These are phyloP conservation scores for Isotomurus palustris DNA, from an alignment of 2,888 invertebrate genomes.

Conservation along the genomic window DNA sequence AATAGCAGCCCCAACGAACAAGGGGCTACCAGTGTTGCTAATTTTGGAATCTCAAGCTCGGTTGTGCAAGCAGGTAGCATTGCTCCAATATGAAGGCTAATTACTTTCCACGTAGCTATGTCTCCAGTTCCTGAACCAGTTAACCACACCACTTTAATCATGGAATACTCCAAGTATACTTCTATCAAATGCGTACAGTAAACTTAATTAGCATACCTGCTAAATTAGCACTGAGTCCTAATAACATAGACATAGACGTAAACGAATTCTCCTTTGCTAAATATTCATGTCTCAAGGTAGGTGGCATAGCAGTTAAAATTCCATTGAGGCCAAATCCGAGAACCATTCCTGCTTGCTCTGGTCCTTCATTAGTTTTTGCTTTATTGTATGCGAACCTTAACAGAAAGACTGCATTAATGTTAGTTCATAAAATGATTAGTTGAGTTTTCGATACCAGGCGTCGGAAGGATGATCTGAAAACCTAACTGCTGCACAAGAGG, in stretches of 20 bases:
- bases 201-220: constrained; percentile 28
- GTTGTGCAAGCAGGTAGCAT: constrained; percentile 46
- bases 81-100: constrained; percentile 45
- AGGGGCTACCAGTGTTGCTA: constrained; percentile 44
- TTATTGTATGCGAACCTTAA: constrained; percentile 45
- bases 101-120: constrained; percentile 44
- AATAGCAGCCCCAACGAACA: constrained; percentile 41
- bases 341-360: constrained; percentile 46
- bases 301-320: constrained; percentile 43
- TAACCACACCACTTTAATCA: not conserved
- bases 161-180: too few species aligned
- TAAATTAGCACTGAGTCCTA: constrained; percentile 42
- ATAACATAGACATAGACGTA: constrained; percentile 44
- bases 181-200: not conserved
- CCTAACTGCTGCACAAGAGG: constrained; percentile 31
- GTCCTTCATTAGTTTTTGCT: constrained; percentile 39
- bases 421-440: not conserved
- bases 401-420: too few species aligned
- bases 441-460: not conserved
- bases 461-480: constrained; percentile 10
- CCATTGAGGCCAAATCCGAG: constrained; percentile 45
- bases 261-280: constrained; percentile 45
- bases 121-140: constrained; percentile 40
- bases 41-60: constrained; percentile 43
- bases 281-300: constrained; percentile 44